phyloP scores from a whole-genome alignment of 2,797 vertebrate species.

The Anguilla megastoma region DNA sequence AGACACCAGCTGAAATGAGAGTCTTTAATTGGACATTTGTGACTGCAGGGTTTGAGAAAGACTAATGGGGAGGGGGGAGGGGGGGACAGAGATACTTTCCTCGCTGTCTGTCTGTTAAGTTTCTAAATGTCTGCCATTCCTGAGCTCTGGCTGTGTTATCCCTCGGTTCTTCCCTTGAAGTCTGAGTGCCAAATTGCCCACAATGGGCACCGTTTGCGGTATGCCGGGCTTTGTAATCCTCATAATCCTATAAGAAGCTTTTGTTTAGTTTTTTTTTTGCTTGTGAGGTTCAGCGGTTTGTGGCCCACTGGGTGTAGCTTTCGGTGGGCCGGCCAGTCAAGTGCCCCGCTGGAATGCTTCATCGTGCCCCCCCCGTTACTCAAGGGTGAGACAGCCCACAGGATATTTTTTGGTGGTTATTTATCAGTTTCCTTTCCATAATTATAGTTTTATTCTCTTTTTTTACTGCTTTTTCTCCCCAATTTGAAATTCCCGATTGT shows the following conservation, averaged over 20 bases:
- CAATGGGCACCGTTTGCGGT: slow-evolving; percentile 40
- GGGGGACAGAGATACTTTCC: background rate
- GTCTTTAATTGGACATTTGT: slow-evolving; percentile 6
- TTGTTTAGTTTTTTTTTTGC: background rate
- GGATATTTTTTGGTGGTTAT: background rate
- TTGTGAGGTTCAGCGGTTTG: background rate
- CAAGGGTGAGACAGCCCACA: background rate
- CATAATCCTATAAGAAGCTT: slow-evolving; percentile 43
- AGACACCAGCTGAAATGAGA: background rate
- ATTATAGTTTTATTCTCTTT: background rate
- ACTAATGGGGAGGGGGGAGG: background rate
- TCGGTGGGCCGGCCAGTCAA: background rate
- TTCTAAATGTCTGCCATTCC: background rate
- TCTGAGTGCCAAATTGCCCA: slow-evolving; percentile 31
- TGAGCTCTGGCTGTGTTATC: slow-evolving; percentile 27
- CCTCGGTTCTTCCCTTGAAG: slow-evolving; percentile 35
- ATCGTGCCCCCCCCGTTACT: background rate
- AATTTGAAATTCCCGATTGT: no score
- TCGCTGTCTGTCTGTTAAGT: slow-evolving; percentile 2
- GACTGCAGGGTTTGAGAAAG: background rate
- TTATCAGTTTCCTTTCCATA: background rate
- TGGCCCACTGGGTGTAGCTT: slow-evolving; percentile 15
- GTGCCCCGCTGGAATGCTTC: background rate
- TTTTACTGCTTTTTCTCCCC: background rate
- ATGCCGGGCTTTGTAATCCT: slow-evolving; percentile 30